These are phyloP conservation scores for Taxidea taxus DNA, from an alignment of 2,113 vertebrate species.

Conservation along the genomic window DNA sequence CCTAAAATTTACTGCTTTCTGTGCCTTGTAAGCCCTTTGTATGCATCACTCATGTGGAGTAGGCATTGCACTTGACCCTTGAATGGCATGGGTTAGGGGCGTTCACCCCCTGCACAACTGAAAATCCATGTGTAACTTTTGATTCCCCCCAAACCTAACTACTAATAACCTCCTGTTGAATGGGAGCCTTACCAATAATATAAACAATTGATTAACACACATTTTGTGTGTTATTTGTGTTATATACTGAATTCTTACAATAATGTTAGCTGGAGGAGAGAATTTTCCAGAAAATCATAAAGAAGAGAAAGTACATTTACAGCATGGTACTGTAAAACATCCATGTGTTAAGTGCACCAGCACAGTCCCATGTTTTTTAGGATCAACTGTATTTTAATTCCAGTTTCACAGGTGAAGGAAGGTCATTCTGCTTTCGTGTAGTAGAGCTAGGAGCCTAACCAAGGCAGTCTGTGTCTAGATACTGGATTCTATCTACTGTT, in stretches of 20 bases:
- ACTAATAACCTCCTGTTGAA: not conserved
- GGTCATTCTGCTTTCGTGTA: not conserved
- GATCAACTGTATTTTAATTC: not conserved
- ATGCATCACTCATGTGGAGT: fast-evolving
- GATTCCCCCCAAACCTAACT: not conserved
- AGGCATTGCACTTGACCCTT: not conserved
- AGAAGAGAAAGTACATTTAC: not conserved
- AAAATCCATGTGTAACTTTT: not conserved
- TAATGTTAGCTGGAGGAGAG: not conserved
- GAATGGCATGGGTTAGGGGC: not conserved
- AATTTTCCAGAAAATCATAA: not conserved
- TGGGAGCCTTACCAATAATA: not conserved
- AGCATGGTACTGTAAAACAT: not conserved
- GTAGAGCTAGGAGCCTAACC: not conserved
- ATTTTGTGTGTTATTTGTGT: not conserved
- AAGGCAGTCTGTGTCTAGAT: not conserved
- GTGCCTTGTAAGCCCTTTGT: not conserved
- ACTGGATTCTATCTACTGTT: not conserved
- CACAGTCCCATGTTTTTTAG: not conserved
- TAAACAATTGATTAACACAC: not conserved
- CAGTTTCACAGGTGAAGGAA: not conserved
- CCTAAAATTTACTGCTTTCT: not conserved
- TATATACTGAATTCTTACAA: not conserved
- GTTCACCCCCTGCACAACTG: not conserved
- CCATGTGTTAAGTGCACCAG: not conserved